Percentiles rank a stretch among this genome's conserved stretches.
Evolutionary conservation across 2,113 vertebrate genomes (phyloP).

Genomic region (Puma concolor): DNA sequence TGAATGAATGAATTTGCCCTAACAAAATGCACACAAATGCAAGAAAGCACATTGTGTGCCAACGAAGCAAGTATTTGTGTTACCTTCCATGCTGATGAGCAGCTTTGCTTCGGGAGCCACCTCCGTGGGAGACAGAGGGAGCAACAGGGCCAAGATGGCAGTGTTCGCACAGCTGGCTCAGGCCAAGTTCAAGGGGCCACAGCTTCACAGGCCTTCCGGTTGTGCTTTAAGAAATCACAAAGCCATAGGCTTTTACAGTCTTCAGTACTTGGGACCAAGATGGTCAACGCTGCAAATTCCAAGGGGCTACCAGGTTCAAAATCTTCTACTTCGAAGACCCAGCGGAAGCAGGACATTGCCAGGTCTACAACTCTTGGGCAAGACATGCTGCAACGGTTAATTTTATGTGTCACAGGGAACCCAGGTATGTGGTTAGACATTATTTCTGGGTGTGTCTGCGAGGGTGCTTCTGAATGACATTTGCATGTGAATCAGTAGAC

Average conservation of each 20-base stretch:
- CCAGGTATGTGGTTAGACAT: neutral
- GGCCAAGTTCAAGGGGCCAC: neutral
- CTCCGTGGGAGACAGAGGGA: fast-evolving
- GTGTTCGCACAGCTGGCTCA: too few species aligned
- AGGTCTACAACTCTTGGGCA: neutral
- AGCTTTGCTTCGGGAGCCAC: neutral
- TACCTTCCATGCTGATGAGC: neutral
- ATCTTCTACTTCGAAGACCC: too few species aligned
- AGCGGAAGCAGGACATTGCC: neutral
- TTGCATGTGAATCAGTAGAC: neutral
- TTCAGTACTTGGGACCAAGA: neutral
- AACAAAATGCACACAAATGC: neutral
- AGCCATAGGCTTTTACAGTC: neutral
- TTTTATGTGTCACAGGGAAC: neutral
- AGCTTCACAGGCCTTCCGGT: too few species aligned
- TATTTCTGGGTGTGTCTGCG: neutral
- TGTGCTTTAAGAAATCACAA: neutral
- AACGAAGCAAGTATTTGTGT: neutral
- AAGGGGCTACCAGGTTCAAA: neutral
- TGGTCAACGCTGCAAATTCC: neutral
- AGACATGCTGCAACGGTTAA: neutral
- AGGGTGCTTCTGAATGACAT: neutral
- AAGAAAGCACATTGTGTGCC: neutral
- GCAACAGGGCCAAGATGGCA: neutral
- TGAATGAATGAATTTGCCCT: neutral